These are phyloP conservation scores for Timema podura DNA, from an alignment of 2,888 invertebrate genomes.

Conservation along the genomic window DNA sequence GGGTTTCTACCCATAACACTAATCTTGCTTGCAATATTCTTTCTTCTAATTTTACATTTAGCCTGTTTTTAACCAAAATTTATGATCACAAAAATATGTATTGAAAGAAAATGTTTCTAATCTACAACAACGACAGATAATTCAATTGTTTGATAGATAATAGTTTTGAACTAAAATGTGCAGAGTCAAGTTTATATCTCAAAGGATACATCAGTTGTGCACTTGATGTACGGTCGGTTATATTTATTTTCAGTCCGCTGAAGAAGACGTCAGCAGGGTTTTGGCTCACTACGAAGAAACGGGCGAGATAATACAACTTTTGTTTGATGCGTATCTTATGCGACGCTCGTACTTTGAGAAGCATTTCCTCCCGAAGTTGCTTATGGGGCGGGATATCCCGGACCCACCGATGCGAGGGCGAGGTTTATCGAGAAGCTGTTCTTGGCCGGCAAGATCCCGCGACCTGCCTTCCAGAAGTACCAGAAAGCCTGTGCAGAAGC, in stretches of 20 bases:
- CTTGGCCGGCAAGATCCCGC: slow-evolving; percentile 12
- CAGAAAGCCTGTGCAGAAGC: slow-evolving; percentile 15
- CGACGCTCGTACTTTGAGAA: slow-evolving; percentile 18
- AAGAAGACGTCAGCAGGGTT: slow-evolving; percentile 16
- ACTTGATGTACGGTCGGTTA: neutral
- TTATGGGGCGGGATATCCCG: neutral
- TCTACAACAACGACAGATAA: no score
- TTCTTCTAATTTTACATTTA: no score
- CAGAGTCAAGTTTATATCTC: no score
- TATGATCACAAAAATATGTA: no score
- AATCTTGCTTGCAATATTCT: no score
- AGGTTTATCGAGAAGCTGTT: slow-evolving; percentile 13
- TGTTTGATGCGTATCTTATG: slow-evolving; percentile 14
- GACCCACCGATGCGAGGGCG: neutral
- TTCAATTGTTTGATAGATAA: no score
- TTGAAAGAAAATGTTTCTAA: no score
- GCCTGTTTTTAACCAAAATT: no score
- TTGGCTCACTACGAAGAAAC: slow-evolving; percentile 10
- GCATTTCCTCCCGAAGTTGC: slow-evolving; percentile 14
- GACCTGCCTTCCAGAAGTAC: neutral
- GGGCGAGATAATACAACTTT: slow-evolving; percentile 12
- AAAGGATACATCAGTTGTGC: no score
- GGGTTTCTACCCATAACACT: no score
- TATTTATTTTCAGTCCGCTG: slow-evolving; percentile 16
- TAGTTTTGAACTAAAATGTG: no score